These are phyloP conservation scores for Lottia scabra DNA, from an alignment of 2,888 invertebrate genomes.

Conservation along the genomic window DNA sequence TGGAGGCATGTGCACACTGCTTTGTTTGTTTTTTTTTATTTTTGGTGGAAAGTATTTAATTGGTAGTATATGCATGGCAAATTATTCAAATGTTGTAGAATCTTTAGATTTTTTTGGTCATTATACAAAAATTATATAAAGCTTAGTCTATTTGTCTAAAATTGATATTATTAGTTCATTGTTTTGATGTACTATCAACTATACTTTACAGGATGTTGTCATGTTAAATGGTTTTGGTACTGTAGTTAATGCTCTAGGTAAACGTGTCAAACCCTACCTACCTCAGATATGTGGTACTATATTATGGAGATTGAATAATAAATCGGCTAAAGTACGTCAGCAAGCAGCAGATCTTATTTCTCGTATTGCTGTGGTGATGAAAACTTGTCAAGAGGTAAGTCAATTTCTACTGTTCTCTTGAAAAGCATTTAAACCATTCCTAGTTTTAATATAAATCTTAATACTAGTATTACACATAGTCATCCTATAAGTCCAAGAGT, in stretches of 20 bases:
- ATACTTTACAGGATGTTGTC: slow-evolving; percentile 85
- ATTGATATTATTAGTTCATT: too few relatives aligned
- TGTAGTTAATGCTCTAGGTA: slow-evolving; percentile 96
- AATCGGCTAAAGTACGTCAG: slow-evolving; percentile 97
- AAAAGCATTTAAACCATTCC: not conserved
- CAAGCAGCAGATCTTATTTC: slow-evolving; percentile 99
- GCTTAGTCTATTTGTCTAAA: too few relatives aligned
- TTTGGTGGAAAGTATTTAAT: too few relatives aligned
- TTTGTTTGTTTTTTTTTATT: too few relatives aligned
- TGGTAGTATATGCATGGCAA: too few relatives aligned
- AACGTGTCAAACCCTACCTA: slow-evolving; percentile 96
- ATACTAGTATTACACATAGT: too few relatives aligned
- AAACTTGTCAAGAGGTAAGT: slow-evolving; percentile 93
- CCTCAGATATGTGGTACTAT: slow-evolving; percentile 99
- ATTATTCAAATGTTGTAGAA: too few relatives aligned
- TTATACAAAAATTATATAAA: too few relatives aligned
- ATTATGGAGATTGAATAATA: slow-evolving; percentile 98
- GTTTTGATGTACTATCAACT: slow-evolving; percentile 24
- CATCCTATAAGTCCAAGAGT: too few relatives aligned
- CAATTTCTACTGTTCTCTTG: not conserved
- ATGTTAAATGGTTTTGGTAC: slow-evolving; percentile 99
- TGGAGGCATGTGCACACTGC: too few relatives aligned
- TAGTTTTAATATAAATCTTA: too few relatives aligned
- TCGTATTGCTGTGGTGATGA: slow-evolving; percentile 97
- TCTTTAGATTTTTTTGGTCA: too few relatives aligned